Evolutionary conservation across 2,113 vertebrate genomes (phyloP), one percentile per base, ranked within the genome.

Genomic region (Lates calcarifer): DNA sequence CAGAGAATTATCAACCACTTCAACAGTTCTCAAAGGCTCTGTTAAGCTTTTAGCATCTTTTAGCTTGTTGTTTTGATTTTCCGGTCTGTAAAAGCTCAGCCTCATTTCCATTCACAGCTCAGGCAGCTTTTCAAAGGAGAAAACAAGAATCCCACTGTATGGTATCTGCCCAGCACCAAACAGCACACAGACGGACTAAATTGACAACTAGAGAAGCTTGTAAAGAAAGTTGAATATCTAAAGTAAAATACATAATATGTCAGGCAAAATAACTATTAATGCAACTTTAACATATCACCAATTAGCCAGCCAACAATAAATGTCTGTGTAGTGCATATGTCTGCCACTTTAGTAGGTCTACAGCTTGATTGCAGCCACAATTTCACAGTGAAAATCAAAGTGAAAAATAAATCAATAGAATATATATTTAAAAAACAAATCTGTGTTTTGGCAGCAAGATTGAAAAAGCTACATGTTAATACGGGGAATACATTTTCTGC

Each of bases 291-390:
- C 11, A 26, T 4, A 15, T 11, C 39, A 61, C 28, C 58, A 71
- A 24, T 22, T n/a, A 43, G 45, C 12, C 39, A 68, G 17, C 12
- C 24, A 14, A 47, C 70, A 88, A 69, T 41, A 31, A 22, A 28
- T 31, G 12, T 49, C 14, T 58, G 26, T 17, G 13, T 3, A 3
- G 28, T 28, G 17, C 41, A 26, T 10, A 31, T 64, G 60, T 77
- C 68, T 72, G 55, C 66, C 47, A n/a, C 13, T 60, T 67, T 9
- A 56, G 57, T 31, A 47, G 43, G 24, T 67, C 66, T 68, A 41
- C 65, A 71, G 70, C 70, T 88, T 69, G 71, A 77, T 85, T 76
- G 81, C 77, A 85, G 79, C 51, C 74, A 77, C 63, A 86, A 87
- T 89, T 71, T 74, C 47, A 79, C 20, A 0, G 31, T 72, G 80